Conservation (phyloP, 2,888 invertebrate species). For the Ariolimax columbianus region DNA sequence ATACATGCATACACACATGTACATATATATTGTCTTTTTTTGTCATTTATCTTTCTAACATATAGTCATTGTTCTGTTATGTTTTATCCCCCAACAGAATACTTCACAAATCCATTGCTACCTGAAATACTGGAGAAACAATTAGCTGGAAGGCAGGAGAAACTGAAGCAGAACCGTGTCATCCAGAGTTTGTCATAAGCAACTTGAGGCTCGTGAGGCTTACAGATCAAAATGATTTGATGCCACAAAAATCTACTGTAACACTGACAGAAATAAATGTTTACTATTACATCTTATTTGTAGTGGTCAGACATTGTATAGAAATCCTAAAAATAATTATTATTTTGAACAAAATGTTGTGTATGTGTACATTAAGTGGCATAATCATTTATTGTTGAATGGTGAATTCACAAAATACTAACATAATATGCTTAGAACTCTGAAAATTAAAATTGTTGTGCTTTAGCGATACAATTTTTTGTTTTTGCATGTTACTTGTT, state of each 20-base stretch:
- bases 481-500: no score
- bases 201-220: background rate
- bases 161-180: constrained; percentile 71
- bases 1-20: no score
- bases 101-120: constrained; percentile 56
- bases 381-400: background rate
- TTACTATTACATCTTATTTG: background rate
- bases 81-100: constrained; percentile 49
- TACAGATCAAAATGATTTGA: background rate
- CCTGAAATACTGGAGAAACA: constrained; percentile 56
- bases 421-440: no score
- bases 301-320: background rate
- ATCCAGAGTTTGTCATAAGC: constrained; percentile 59
- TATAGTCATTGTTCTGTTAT: background rate
- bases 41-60: no score
- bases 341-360: background rate
- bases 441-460: no score
- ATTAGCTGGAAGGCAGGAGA: constrained; percentile 64
- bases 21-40: no score
- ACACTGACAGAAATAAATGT: background rate
- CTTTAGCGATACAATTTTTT: no score
- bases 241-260: background rate
- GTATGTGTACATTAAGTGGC: constrained; percentile 6
- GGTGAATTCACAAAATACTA: no score
- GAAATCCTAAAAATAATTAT: constrained; percentile 6